Evolutionary conservation across 2,797 vertebrate genomes (phyloP).

Genomic region (Danio kyathit): DNA sequence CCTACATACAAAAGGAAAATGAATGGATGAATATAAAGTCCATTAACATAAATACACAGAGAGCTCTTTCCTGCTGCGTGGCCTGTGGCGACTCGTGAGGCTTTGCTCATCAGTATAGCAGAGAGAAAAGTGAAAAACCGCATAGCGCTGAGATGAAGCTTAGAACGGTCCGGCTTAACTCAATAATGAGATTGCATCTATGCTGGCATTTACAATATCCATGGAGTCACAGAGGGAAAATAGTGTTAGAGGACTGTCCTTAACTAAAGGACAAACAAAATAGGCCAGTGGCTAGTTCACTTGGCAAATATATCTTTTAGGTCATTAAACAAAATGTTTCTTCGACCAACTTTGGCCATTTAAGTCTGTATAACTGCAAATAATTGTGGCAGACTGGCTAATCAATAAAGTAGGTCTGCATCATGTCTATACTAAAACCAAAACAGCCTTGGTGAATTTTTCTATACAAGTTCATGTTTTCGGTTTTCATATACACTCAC

Average conservation of each 20-base stretch:
- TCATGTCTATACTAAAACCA: not conserved
- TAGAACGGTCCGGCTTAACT: not conserved
- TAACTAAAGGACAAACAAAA: slow-evolving; percentile 1
- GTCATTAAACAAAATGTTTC: not conserved
- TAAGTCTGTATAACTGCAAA: not conserved
- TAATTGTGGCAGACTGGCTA: not conserved
- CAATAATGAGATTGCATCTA: not conserved
- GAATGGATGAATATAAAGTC: slow-evolving; percentile 1
- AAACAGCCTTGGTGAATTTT: not conserved
- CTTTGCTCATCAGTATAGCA: slow-evolving; percentile 8
- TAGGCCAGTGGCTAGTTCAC: not conserved
- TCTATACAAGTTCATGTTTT: not conserved
- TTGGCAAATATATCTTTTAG: not conserved
- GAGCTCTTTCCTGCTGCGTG: not conserved
- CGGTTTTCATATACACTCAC: not conserved
- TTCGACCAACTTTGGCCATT: not conserved
- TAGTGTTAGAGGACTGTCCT: not conserved
- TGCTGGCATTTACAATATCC: not conserved
- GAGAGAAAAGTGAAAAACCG: not conserved
- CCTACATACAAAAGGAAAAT: not conserved
- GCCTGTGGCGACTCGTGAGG: not conserved
- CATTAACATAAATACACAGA: slow-evolving; percentile 16
- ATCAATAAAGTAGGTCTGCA: not conserved
- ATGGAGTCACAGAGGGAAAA: not conserved
- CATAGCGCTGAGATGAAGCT: not conserved